Percentiles rank a stretch among this genome's conserved stretches.
phyloP scores from a whole-genome alignment of 2,113 vertebrate genomes.

The Dicrurus megarhynchus region DNA sequence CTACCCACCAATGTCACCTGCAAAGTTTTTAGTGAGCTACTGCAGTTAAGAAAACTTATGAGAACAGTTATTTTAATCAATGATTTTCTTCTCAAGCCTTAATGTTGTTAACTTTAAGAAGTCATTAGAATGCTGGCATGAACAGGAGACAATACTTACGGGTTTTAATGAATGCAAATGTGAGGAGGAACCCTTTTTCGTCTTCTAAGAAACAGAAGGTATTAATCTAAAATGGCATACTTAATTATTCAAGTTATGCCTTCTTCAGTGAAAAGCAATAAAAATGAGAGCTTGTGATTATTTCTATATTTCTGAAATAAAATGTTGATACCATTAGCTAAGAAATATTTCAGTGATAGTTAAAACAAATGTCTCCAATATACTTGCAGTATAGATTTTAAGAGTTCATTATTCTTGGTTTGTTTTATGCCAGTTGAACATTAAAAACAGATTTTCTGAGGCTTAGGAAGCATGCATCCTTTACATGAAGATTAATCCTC shows the following conservation, averaged over 20 bases:
- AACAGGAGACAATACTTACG: not conserved
- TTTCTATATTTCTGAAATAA: slow-evolving; percentile 10
- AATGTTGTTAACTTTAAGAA: not conserved
- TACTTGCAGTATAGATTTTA: not conserved
- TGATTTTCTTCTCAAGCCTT: not conserved
- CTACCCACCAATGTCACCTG: not conserved
- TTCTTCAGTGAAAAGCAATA: not conserved
- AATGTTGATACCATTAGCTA: not conserved
- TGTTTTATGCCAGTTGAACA: slow-evolving; percentile 16
- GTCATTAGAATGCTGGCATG: not conserved
- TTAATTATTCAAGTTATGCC: not conserved
- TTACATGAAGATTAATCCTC: slow-evolving; percentile 11
- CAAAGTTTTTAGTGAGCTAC: not conserved
- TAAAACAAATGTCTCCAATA: slow-evolving; percentile 9
- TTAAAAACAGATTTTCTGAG: slow-evolving; percentile 25
- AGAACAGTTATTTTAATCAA: not conserved
- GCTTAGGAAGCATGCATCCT: slow-evolving; percentile 1
- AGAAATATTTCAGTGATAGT: not conserved
- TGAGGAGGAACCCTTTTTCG: not conserved
- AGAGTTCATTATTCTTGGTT: slow-evolving; percentile 22
- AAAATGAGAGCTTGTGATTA: not conserved
- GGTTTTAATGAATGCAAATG: slow-evolving; percentile 27
- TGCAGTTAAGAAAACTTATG: not conserved
- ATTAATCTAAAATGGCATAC: slow-evolving; percentile 1
- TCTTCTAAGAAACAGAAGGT: not conserved